A percentile compares a stretch with the other conserved stretches of the same genome.
Evolutionary conservation across 2,888 invertebrate species (phyloP).

Genomic region (Drosophila anomelani): DNA sequence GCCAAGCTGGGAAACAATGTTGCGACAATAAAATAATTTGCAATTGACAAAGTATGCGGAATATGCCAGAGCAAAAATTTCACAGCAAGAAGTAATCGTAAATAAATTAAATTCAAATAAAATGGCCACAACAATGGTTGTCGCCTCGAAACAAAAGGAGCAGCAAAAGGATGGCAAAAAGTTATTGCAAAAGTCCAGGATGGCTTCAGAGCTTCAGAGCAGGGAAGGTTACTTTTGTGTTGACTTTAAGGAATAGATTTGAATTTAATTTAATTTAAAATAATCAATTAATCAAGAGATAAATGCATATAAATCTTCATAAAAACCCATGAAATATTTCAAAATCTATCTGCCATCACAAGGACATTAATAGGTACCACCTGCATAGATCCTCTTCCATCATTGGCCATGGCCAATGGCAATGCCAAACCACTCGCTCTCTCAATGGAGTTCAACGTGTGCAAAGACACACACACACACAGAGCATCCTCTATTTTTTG

Average conservation of each 20-base stretch:
- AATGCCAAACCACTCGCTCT: conserved; percentile 61
- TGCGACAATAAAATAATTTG: conserved; percentile 76
- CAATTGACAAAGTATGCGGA: conserved; percentile 75
- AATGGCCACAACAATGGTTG: conserved; percentile 72
- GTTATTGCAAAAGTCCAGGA: conserved; percentile 44
- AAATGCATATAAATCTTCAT: too few species aligned
- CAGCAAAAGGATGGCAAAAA: conserved; percentile 56
- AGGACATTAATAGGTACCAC: background rate
- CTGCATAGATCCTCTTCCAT: conserved; percentile 12
- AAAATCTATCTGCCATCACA: background rate
- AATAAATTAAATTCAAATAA: conserved; percentile 69
- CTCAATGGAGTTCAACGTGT: conserved; percentile 75
- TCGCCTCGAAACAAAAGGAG: conserved; percentile 56
- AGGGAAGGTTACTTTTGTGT: background rate
- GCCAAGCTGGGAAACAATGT: conserved; percentile 62
- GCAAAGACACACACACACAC: conserved; percentile 48
- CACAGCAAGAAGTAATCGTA: conserved; percentile 37
- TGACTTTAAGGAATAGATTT: background rate
- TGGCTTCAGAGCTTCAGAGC: background rate
- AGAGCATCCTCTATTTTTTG: conserved; percentile 28
- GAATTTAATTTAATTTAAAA: background rate
- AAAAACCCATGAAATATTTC: background rate
- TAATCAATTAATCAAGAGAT: too few species aligned
- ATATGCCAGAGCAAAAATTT: conserved; percentile 53
- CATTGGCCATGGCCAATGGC: conserved; percentile 49